phyloP scores from a whole-genome alignment of 2,888 invertebrate genomes.

The Nomada hirtipes region DNA sequence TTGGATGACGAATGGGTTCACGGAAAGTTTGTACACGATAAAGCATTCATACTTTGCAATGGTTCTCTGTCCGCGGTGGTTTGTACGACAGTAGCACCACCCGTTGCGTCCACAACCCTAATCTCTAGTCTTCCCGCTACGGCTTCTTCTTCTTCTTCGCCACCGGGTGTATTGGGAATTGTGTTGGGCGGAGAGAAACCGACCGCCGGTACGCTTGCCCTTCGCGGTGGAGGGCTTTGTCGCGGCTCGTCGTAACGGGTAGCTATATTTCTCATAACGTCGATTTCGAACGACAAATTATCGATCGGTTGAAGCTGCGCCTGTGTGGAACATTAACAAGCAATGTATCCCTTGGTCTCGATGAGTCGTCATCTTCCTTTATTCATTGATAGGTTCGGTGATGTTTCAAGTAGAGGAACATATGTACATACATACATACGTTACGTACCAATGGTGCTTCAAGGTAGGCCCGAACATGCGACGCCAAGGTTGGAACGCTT shows the following conservation, averaged over 20 bases:
- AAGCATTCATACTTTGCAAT: constrained; percentile 76
- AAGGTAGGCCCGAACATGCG: constrained; percentile 87
- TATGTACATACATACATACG: constrained; percentile 22
- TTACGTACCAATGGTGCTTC: constrained; percentile 88
- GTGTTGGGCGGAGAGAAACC: constrained; percentile 72
- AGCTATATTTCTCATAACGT: constrained; percentile 92
- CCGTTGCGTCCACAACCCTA: constrained; percentile 86
- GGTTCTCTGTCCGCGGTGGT: constrained; percentile 82
- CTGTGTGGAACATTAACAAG: not conserved
- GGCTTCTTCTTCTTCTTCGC: constrained; percentile 86
- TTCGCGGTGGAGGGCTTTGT: constrained; percentile 72
- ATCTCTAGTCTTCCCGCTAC: constrained; percentile 94
- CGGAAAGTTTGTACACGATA: not conserved
- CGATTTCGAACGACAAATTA: constrained; percentile 91
- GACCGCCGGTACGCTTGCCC: constrained; percentile 83
- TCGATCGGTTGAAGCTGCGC: constrained; percentile 91
- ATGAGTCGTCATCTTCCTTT: too few species aligned
- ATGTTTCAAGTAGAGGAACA: not conserved
- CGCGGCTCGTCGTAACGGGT: constrained; percentile 85
- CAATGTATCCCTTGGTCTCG: not conserved
- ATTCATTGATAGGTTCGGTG: too few species aligned
- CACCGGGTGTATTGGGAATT: constrained; percentile 74
- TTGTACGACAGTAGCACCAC: constrained; percentile 82
- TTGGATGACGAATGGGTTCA: not conserved
- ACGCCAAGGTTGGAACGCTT: constrained; percentile 89